Evolutionary conservation across 2,797 vertebrate genomes (phyloP), one percentile per base, ranked within the genome.

Genomic region (Chelidonichthys spinosus): DNA sequence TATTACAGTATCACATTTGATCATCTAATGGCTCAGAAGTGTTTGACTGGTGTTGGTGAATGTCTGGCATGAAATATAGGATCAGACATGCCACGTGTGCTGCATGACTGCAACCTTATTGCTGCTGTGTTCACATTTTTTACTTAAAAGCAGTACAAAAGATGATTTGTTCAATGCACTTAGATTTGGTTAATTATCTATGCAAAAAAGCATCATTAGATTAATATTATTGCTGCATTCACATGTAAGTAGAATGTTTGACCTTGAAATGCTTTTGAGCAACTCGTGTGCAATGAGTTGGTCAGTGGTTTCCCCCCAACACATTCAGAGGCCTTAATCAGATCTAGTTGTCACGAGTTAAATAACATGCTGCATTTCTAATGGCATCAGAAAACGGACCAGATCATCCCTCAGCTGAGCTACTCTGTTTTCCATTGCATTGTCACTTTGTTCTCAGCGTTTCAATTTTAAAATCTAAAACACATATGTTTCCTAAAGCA

Each of bases 271-370:
- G 68, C 44, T 70, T 70, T 70, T 67, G 46, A 74, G 33, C 55
- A 56, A 37, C 40, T 74, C 69, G 42, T 65, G 59, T 62, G 68
- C 71, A 72, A 39, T 43, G 46, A 62, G 62, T 49, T 50, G 69
- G 74, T 81, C 65, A 49, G 53, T 67, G 77, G 42, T 62, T 82
- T 72, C 69, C 59, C 73, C 56, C 65, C 55, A 71, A 66, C 63
- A 68, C 7, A 40, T 5, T 47, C 14, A 72, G 6, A n/a, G 46
- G 32, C 50, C 60, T 78, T 77, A 70, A 77, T 80, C 68, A 72
- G 56, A 85, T 77, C 61, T 86, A 75, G 65, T 74, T 72, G 74
- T 78, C 74, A 78, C 50, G 69, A 64, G 68, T 75, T 69, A 54
- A 60, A 53, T 76, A 75, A 69, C 73, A 67, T 75, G 69, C 65